These are phyloP conservation scores for Irena cyanogastra DNA, from an alignment of 2,113 vertebrate genomes.

Conservation along the genomic window DNA sequence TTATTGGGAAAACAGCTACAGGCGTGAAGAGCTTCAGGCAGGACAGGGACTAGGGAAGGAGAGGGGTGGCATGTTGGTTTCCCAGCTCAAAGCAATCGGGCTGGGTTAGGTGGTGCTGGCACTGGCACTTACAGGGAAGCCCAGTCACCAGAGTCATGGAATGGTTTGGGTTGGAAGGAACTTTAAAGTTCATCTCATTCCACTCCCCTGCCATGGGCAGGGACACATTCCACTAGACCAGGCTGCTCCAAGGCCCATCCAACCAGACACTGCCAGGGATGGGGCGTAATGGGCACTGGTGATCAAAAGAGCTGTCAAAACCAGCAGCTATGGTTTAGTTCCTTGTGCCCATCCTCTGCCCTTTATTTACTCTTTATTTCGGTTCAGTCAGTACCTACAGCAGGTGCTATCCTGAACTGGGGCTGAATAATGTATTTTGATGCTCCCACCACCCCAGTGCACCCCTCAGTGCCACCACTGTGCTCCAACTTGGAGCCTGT, in stretches of 20 bases:
- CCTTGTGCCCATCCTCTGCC: background rate
- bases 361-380: background rate
- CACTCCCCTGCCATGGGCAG: background rate
- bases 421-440: rapidly evolving
- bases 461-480: background rate
- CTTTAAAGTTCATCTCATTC: background rate
- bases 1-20: background rate
- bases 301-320: background rate
- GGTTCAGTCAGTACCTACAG: background rate
- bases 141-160: background rate
- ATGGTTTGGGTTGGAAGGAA: background rate
- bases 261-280: background rate
- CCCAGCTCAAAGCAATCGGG: background rate
- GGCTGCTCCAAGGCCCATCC: background rate
- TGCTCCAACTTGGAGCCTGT: background rate
- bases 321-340: background rate
- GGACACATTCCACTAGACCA: background rate
- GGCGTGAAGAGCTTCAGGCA: background rate
- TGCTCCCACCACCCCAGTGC: rapidly evolving
- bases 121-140: background rate
- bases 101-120: background rate
- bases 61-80: background rate
- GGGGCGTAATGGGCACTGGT: background rate
- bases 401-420: background rate
- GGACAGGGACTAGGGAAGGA: background rate